A percentile compares a stretch with the other conserved stretches of the same genome.
Evolutionary conservation across 2,797 vertebrate species (phyloP).

Genomic region (Notoglanidium macrostoma): DNA sequence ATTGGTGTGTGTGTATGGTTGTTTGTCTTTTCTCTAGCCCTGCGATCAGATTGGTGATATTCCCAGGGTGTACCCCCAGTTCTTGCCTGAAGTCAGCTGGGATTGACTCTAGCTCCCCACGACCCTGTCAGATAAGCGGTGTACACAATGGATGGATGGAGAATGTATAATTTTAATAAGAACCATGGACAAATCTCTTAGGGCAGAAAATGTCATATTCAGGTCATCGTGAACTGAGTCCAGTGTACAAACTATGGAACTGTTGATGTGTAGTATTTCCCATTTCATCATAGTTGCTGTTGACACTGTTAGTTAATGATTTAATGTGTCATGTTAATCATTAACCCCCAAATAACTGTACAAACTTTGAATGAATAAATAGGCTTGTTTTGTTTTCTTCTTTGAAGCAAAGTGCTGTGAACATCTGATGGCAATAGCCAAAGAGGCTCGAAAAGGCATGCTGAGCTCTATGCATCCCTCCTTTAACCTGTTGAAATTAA

Average conservation of each 20-base stretch:
- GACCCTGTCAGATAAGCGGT: too few species aligned
- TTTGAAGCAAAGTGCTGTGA: conserved; percentile 73
- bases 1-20: too few species aligned
- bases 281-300: background rate
- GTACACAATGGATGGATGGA: background rate
- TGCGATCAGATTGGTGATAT: too few species aligned
- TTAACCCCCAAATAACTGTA: background rate
- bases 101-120: too few species aligned
- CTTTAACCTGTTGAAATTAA: conserved; percentile 73
- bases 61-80: too few species aligned
- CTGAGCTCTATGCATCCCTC: conserved; percentile 82
- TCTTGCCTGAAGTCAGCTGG: too few species aligned
- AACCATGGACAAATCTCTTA: background rate
- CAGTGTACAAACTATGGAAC: background rate
- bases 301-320: conserved; percentile 24
- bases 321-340: background rate
- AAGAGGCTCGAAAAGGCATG: conserved; percentile 72
- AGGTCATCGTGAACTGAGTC: background rate
- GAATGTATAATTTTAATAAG: background rate
- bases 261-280: conserved; percentile 25
- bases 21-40: too few species aligned
- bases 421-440: conserved; percentile 70
- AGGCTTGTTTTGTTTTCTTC: background rate
- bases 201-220: background rate
- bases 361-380: background rate